A percentile compares a stretch with the other conserved stretches of the same genome.
phyloP scores from a whole-genome alignment of 2,888 invertebrate species.

The Argyresthia albistria region DNA sequence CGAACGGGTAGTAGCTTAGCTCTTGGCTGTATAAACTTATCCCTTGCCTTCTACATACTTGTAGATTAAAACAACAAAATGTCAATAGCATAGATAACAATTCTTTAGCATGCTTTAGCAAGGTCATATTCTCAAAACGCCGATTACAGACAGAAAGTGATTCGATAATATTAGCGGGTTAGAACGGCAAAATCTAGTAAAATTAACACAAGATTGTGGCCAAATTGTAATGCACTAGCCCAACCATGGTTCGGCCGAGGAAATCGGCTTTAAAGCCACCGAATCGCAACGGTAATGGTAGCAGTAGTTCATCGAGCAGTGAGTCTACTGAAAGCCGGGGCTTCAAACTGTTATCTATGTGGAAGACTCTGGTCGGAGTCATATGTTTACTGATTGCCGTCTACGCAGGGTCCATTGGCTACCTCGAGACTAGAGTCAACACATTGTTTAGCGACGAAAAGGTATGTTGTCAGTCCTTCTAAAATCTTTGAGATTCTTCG shows the following conservation, averaged over 20 bases:
- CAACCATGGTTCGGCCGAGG: slow-evolving; percentile 44
- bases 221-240: neutral
- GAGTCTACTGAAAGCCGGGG: slow-evolving; percentile 25
- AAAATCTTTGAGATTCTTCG: neutral
- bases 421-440: slow-evolving; percentile 89
- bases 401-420: slow-evolving; percentile 85
- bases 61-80: too few species aligned
- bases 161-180: too few species aligned
- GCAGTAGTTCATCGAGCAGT: slow-evolving; percentile 37
- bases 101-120: too few species aligned
- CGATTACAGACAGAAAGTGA: too few species aligned
- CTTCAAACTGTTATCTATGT: slow-evolving; percentile 41
- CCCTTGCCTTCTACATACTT: too few species aligned
- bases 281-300: slow-evolving; percentile 31
- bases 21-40: too few species aligned
- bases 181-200: too few species aligned
- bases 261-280: slow-evolving; percentile 32
- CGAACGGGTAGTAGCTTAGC: too few species aligned
- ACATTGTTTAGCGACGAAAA: slow-evolving; percentile 87
- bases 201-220: too few species aligned
- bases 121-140: too few species aligned
- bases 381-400: slow-evolving; percentile 79
- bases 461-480: slow-evolving; percentile 42
- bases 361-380: slow-evolving; percentile 75
- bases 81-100: too few species aligned